Percentiles rank a stretch among this genome's conserved stretches.
These are phyloP conservation scores for Drosophila kanapiae DNA, from an alignment of 1,140 invertebrate species.

Conservation along the genomic window DNA sequence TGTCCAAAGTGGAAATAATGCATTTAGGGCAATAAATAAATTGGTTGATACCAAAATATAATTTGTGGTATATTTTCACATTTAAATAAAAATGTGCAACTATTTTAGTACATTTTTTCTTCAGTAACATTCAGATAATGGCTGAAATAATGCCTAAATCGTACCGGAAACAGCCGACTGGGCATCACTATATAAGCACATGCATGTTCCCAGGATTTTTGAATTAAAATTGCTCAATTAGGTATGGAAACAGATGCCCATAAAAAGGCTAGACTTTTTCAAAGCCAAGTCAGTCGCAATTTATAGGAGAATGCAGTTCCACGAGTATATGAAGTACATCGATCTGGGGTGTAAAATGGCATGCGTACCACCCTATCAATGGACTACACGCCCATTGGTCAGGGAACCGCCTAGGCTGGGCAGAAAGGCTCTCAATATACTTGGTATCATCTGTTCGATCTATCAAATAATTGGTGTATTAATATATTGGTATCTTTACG, in stretches of 20 bases:
- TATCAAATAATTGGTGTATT: conserved; percentile 70
- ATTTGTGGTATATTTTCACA: too few species aligned
- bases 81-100: too few species aligned
- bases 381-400: conserved; percentile 14
- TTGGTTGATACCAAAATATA: too few species aligned
- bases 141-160: too few species aligned
- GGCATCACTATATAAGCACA: not conserved
- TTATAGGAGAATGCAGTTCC: conserved; percentile 41
- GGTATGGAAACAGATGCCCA: not conserved
- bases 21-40: too few species aligned
- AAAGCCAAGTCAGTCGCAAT: conserved; percentile 1
- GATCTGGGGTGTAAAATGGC: conserved; percentile 47
- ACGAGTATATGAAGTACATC: conserved; percentile 58
- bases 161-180: not conserved
- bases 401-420: not conserved
- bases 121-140: too few species aligned
- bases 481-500: conserved; percentile 39
- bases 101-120: too few species aligned
- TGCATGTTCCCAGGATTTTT: conserved; percentile 2
- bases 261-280: conserved; percentile 34
- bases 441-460: conserved; percentile 46
- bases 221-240: conserved; percentile 21
- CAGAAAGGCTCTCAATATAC: conserved; percentile 22
- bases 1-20: too few species aligned
- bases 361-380: conserved; percentile 35